Percentiles rank a stretch among this genome's conserved stretches.
phyloP scores from a whole-genome alignment of 2,797 vertebrate genomes.

The Sebastes itinus region DNA sequence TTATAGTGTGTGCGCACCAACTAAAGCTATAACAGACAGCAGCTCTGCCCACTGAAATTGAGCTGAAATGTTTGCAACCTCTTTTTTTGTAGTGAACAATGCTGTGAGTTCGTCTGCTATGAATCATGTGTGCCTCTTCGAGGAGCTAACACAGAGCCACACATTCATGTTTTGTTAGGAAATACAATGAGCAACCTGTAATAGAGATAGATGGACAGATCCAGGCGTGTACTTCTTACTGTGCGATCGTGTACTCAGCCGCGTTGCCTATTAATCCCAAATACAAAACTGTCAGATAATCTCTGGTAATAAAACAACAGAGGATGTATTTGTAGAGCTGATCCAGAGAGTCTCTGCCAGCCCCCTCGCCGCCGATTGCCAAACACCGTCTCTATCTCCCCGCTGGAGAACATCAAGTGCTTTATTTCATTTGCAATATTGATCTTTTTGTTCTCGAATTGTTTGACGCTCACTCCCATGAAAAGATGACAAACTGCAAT shows the following conservation, averaged over 20 bases:
- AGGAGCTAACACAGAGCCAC: neutral
- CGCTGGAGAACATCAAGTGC: constrained; percentile 62
- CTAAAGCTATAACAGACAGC: neutral
- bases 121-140: neutral
- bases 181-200: neutral
- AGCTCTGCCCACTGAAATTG: neutral
- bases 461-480: constrained; percentile 66
- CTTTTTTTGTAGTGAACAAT: neutral
- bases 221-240: neutral
- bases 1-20: neutral
- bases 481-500: constrained; percentile 56
- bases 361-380: constrained; percentile 22
- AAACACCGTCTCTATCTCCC: constrained; percentile 34
- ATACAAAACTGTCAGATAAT: constrained; percentile 60
- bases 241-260: constrained; percentile 22
- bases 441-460: constrained; percentile 65
- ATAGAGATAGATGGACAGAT: constrained; percentile 20
- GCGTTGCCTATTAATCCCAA: constrained; percentile 28
- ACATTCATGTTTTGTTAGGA: neutral
- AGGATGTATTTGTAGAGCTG: constrained; percentile 47
- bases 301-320: constrained; percentile 53
- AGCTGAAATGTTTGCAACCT: neutral
- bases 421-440: constrained; percentile 76
- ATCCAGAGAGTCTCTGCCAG: constrained; percentile 38
- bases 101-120: neutral